phyloP scores from a whole-genome alignment of 2,888 invertebrate genomes.

The Trichogramma dendrolimi region DNA sequence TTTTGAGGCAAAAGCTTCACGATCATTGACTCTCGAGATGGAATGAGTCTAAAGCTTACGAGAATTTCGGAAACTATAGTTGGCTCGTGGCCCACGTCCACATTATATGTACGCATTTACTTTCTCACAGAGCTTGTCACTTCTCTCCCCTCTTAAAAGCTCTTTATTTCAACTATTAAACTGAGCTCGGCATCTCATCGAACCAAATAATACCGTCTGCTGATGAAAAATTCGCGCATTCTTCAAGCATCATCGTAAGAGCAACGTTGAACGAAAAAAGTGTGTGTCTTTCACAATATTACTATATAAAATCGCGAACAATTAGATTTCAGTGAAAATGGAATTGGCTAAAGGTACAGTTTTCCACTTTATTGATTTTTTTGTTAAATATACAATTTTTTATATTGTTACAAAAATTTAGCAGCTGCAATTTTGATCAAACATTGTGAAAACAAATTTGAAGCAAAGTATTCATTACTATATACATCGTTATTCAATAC shows the following conservation, averaged over 20 bases:
- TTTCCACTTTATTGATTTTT: too few species aligned
- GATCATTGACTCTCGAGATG: constrained; percentile 15
- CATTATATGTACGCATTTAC: neutral
- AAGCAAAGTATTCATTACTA: too few species aligned
- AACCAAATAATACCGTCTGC: constrained; percentile 13
- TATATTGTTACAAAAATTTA: too few species aligned
- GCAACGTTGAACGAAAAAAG: neutral
- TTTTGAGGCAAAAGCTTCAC: too few species aligned
- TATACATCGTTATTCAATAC: too few species aligned
- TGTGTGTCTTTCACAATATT: neutral
- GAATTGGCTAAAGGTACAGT: too few species aligned
- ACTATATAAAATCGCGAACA: too few species aligned
- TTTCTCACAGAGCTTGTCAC: constrained; percentile 5
- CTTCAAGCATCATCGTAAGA: neutral
- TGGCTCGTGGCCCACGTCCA: constrained; percentile 3
- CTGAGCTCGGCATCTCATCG: neutral
- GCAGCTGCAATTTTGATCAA: too few species aligned
- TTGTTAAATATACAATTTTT: too few species aligned
- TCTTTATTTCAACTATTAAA: constrained; percentile 8
- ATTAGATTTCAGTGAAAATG: too few species aligned
- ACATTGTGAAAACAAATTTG: too few species aligned
- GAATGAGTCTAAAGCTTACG: neutral
- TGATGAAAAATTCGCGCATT: constrained; percentile 12
- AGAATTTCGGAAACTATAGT: constrained; percentile 6
- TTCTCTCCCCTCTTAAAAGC: too few species aligned